These are phyloP conservation scores for Oscheius sp. DNA, from an alignment of 2,888 invertebrate species.

Conservation along the genomic window DNA sequence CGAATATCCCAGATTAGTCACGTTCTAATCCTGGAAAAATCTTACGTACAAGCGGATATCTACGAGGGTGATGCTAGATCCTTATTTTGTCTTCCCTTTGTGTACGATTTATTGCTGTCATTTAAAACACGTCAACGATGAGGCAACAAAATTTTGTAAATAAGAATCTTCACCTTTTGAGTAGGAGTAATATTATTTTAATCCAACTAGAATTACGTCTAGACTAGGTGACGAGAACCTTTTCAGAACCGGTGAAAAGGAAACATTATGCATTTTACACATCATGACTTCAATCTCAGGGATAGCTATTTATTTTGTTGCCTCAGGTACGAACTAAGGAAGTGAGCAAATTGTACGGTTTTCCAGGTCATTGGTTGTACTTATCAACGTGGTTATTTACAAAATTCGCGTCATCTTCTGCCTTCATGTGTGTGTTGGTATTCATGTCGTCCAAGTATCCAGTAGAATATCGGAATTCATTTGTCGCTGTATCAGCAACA, in stretches of 20 bases:
- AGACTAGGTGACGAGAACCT: not conserved
- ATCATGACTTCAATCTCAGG: slow-evolving; percentile 9
- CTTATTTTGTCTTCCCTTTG: no score
- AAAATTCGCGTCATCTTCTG: slow-evolving; percentile 34
- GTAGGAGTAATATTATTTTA: no score
- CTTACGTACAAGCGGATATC: no score
- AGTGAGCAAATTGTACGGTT: not conserved
- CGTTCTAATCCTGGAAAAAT: no score
- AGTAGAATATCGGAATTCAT: slow-evolving; percentile 22
- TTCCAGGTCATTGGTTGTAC: slow-evolving; percentile 7
- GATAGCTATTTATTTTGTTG: not conserved
- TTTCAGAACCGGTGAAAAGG: slow-evolving; percentile 26
- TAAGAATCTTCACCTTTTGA: no score
- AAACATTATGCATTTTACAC: slow-evolving; percentile 27
- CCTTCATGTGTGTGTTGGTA: slow-evolving; percentile 36
- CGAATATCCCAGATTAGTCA: no score
- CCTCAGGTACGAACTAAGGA: not conserved
- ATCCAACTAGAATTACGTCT: no score
- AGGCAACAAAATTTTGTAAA: no score
- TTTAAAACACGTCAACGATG: no score
- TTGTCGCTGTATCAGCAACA: slow-evolving; percentile 20
- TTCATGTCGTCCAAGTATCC: slow-evolving; percentile 30
- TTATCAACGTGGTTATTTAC: slow-evolving; percentile 24
- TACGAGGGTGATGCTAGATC: no score
- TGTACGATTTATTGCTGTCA: no score